Conservation (phyloP, 2,797 vertebrate species). For the Bovichtus variegatus region DNA sequence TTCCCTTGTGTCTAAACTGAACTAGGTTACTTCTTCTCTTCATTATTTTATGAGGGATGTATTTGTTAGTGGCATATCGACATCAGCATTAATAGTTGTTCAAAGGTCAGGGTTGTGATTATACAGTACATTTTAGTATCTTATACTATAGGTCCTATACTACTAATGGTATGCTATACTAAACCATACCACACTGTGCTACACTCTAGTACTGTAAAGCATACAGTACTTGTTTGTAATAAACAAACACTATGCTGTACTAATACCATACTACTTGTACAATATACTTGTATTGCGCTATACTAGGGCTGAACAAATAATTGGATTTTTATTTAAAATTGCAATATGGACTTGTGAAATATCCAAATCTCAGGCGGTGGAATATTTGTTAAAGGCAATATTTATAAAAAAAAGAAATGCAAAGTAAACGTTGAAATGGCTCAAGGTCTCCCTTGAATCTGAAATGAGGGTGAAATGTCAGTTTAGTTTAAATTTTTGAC, state of each 20-base stretch:
- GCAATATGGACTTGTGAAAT: too few species aligned
- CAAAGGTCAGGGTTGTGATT: conserved; percentile 1
- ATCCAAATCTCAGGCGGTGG: too few species aligned
- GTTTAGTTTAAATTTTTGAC: neutral
- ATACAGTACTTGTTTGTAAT: too few species aligned
- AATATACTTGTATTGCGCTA: neutral
- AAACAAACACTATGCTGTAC: too few species aligned
- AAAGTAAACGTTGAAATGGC: too few species aligned
- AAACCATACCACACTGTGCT: too few species aligned
- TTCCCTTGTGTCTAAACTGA: conserved; percentile 63
- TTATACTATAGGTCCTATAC: neutral
- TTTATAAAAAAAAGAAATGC: too few species aligned
- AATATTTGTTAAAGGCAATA: too few species aligned
- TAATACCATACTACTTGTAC: too few species aligned
- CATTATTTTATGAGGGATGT: neutral
- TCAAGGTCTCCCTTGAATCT: too few species aligned
- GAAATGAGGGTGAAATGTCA: neutral
- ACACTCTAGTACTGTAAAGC: neutral
- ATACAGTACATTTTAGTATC: neutral
- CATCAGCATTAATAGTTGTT: neutral
- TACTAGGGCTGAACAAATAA: neutral
- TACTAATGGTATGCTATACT: too few species aligned
- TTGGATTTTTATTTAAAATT: neutral
- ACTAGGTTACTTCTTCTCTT: conserved; percentile 48
- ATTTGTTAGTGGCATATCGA: neutral